Evolutionary conservation across 1,140 invertebrate genomes (phyloP).

Genomic region (Danaus melanippus): DNA sequence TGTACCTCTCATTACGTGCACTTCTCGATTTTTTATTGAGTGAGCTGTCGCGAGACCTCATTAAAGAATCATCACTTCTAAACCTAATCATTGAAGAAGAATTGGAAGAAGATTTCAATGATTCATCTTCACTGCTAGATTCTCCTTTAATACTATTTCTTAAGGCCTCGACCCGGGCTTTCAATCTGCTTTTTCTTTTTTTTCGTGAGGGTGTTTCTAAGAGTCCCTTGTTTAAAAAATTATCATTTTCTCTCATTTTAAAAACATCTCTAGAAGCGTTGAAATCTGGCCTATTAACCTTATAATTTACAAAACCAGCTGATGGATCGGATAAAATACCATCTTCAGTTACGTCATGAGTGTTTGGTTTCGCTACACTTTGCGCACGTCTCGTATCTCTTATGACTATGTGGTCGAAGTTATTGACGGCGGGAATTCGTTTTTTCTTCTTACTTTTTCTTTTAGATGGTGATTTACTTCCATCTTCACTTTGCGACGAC

Average conservation of each 20-base stretch:
- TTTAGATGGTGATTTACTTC: slow-evolving; percentile 68
- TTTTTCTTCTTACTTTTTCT: slow-evolving; percentile 67
- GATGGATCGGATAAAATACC: slow-evolving; percentile 72
- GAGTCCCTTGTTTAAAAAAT: slow-evolving; percentile 60
- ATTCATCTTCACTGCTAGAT: slow-evolving; percentile 84
- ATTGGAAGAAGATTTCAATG: slow-evolving; percentile 72
- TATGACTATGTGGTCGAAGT: slow-evolving; percentile 73
- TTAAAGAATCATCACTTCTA: slow-evolving; percentile 78
- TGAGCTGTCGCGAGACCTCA: slow-evolving; percentile 72
- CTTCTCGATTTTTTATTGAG: slow-evolving; percentile 71
- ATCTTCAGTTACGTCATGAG: slow-evolving; percentile 64
- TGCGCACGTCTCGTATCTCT: slow-evolving; percentile 62
- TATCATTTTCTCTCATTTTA: slow-evolving; percentile 49
- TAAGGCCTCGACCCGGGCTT: slow-evolving; percentile 77
- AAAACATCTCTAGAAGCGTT: slow-evolving; percentile 55
- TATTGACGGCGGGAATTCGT: slow-evolving; percentile 46
- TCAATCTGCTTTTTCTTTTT: slow-evolving; percentile 73
- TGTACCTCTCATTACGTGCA: slow-evolving; percentile 84
- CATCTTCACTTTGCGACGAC: slow-evolving; percentile 76
- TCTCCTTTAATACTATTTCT: slow-evolving; percentile 74
- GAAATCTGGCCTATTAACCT: slow-evolving; percentile 49
- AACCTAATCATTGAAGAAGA: slow-evolving; percentile 77
- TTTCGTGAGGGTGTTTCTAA: slow-evolving; percentile 72
- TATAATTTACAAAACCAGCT: slow-evolving; percentile 66
- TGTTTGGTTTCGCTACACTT: slow-evolving; percentile 57